Evolutionary conservation across 2,888 invertebrate genomes (phyloP).

Genomic region (Thelaira solivaga): DNA sequence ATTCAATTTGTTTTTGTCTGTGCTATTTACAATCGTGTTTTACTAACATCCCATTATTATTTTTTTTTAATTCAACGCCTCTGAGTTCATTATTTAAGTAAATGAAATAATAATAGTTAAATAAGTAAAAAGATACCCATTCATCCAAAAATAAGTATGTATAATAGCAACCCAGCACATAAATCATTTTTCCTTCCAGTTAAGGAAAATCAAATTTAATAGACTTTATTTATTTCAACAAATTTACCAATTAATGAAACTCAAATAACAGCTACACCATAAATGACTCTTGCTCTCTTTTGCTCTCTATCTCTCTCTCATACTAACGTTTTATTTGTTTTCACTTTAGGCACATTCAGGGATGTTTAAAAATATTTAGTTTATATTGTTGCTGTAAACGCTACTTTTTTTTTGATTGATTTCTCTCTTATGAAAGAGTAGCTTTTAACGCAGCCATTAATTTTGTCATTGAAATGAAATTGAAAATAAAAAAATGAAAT

Average conservation of each 20-base stretch:
- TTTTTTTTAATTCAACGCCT: constrained; percentile 2
- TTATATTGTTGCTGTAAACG: not conserved
- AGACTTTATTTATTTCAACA: constrained; percentile 56
- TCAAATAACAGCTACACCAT: constrained; percentile 8
- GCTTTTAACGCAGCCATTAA: constrained; percentile 46
- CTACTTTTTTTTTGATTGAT: constrained; percentile 46
- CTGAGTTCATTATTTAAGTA: not conserved
- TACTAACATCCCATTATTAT: too few relatives aligned
- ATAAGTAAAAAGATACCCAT: constrained; percentile 34
- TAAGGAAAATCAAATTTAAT: constrained; percentile 48
- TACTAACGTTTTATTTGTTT: too few relatives aligned
- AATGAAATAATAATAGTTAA: constrained; percentile 9
- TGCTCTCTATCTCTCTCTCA: too few relatives aligned
- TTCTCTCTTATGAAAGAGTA: constrained; percentile 11
- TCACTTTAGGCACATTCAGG: not conserved
- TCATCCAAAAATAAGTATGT: not conserved
- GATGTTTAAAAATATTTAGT: not conserved
- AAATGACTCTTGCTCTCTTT: too few relatives aligned
- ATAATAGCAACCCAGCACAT: too few relatives aligned
- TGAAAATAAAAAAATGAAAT: too few relatives aligned
- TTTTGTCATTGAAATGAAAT: constrained; percentile 36
- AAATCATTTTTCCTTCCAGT: constrained; percentile 26
- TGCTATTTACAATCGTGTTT: too few relatives aligned
- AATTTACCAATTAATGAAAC: constrained; percentile 46
- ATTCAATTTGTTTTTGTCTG: too few relatives aligned